Evolutionary conservation across 2,797 vertebrate genomes (phyloP).

Genomic region (Enteromius treurensis): DNA sequence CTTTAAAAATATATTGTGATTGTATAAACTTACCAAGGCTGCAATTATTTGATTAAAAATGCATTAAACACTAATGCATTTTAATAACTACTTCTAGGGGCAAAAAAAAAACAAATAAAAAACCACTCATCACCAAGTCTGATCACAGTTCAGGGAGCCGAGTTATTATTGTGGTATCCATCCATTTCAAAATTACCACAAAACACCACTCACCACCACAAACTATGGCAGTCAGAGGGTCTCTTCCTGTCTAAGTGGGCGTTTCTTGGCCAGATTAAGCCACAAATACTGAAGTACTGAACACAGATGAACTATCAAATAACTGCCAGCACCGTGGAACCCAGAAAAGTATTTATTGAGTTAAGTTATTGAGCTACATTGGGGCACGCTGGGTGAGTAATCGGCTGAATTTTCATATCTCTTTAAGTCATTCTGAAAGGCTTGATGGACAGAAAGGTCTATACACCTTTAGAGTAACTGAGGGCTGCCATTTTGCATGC

Average conservation of each 20-base stretch:
- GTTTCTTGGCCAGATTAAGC: neutral
- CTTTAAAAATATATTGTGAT: too few species aligned
- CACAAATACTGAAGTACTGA: neutral
- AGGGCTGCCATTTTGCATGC: neutral
- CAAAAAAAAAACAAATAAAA: neutral
- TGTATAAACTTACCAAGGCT: too few species aligned
- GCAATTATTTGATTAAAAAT: too few species aligned
- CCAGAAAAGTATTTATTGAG: neutral
- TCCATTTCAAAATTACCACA: neutral
- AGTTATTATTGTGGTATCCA: neutral
- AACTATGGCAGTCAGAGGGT: neutral
- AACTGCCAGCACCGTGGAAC: neutral
- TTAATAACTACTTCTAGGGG: neutral
- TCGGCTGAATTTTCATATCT: neutral
- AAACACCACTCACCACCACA: neutral
- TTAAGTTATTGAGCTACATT: too few species aligned
- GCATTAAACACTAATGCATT: too few species aligned
- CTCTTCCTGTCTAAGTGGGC: slow-evolving; percentile 3
- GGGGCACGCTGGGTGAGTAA: neutral
- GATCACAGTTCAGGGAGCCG: neutral
- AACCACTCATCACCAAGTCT: neutral
- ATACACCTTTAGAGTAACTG: neutral
- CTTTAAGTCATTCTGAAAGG: neutral
- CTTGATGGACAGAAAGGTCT: neutral
- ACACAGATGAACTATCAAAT: slow-evolving; percentile 1